Evolutionary conservation across 2,113 vertebrate genomes (phyloP), one percentile per base, ranked within the genome.

Genomic region (Phaetusa simplex): DNA sequence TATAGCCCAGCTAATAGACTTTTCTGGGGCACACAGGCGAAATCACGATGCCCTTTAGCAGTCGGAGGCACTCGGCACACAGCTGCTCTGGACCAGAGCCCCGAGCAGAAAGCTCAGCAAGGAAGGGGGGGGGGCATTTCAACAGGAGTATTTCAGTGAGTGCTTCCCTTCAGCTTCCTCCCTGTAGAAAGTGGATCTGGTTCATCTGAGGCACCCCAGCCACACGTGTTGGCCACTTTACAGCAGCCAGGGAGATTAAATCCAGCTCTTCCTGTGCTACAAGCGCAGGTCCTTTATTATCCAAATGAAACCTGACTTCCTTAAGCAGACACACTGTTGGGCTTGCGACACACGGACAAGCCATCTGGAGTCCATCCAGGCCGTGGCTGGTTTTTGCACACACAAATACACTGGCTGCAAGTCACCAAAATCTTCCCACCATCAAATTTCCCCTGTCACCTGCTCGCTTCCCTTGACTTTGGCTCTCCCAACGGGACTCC

Each of bases 191-290:
- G 77, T 34, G 50, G 64, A 69, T 91, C 80, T 94, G 69, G 43
- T 27, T 88, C 76, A 66, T 45, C 65, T 58, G 53, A 82, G 65
- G 40, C 56, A 74, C 13, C 52, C 23, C 30, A 79, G 82, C 14
- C n/a, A 0, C 65, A 81, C 0, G 0, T 74, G 70, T 69, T 66
- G 66, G 56, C 59, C 59, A 43, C 72, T 81, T 88, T 71, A 67
- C n/a, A 92, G 79, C 79, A 93, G 40, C 69, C 69, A 61, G 18
- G 36, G 70, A 86, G 80, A 91, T 89, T 72, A 89, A 95, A 95
- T 88, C 73, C 83, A 85, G 56, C 61, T 90, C 65, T 85, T 94
- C 79, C 82, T 90, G 65, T 67, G 61, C 70, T 77, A 69, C 62
- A 59, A 88, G 24, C 3, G 0, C 53, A 55, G 47, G 47, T 32